Evolutionary conservation across 2,113 vertebrate species (phyloP).

Genomic region (Cranoglanis bouderius): DNA sequence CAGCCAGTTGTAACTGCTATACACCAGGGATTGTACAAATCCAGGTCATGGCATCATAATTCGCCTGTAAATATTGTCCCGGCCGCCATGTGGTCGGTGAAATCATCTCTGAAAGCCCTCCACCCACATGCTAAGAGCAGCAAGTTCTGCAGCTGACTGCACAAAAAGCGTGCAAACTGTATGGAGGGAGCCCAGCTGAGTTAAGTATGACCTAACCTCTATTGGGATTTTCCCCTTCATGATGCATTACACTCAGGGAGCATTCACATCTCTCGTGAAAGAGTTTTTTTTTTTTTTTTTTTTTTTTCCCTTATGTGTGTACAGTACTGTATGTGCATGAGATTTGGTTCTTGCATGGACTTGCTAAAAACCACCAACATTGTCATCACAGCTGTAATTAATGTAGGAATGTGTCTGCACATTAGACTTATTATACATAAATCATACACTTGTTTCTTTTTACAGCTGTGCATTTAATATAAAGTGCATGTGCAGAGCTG

Average conservation of each 20-base stretch:
- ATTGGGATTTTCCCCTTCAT: conserved; percentile 50
- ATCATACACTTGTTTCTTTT: conserved; percentile 28
- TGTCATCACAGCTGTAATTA: conserved; percentile 13
- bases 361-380: neutral
- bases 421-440: conserved; percentile 1
- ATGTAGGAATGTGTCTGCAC: conserved; percentile 2
- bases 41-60: conserved; percentile 21
- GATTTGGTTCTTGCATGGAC: conserved; percentile 15
- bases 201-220: conserved; percentile 45
- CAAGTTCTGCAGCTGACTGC: conserved; percentile 17
- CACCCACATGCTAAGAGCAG: conserved; percentile 44
- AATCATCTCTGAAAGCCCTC: conserved; percentile 34
- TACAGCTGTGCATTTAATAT: conserved; percentile 22
- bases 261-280: conserved; percentile 4
- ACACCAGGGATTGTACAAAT: neutral
- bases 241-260: conserved; percentile 34
- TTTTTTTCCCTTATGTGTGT: neutral
- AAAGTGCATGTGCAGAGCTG: neutral
- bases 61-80: conserved; percentile 40
- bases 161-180: neutral
- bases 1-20: conserved; percentile 15
- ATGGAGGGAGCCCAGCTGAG: conserved; percentile 17
- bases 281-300: conserved; percentile 16
- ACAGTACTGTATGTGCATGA: neutral
- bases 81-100: conserved; percentile 46